These are phyloP conservation scores for Alaudala cheleensis DNA, from an alignment of 2,113 vertebrate species.

Conservation along the genomic window DNA sequence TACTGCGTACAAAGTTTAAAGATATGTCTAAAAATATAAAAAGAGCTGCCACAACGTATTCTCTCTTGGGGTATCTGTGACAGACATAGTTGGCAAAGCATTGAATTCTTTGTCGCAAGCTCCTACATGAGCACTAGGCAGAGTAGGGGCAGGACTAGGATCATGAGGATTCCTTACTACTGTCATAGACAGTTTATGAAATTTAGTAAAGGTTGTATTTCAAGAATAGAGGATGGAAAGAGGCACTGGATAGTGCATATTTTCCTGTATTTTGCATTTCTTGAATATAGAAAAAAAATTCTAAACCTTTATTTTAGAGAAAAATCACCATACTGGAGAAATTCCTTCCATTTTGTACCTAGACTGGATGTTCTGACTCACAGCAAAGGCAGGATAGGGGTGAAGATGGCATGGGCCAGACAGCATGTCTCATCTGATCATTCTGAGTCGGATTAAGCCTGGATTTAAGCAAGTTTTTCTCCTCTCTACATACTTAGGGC, in stretches of 20 bases:
- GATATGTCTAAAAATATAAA: background rate
- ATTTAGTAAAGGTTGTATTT: background rate
- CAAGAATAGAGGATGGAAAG: background rate
- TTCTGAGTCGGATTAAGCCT: background rate
- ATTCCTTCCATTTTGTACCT: background rate
- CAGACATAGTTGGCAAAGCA: background rate
- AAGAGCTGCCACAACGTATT: background rate
- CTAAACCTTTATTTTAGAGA: background rate
- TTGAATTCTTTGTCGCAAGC: background rate
- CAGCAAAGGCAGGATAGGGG: background rate
- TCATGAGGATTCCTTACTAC: background rate
- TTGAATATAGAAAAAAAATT: background rate
- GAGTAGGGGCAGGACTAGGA: background rate
- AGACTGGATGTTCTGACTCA: background rate
- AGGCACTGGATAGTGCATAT: background rate
- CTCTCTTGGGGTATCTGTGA: background rate
- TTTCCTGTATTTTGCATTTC: background rate
- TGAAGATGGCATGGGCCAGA: background rate
- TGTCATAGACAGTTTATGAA: background rate
- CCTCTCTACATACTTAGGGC: background rate
- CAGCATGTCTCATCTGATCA: background rate
- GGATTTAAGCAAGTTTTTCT: background rate
- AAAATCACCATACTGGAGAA: background rate
- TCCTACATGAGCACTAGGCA: fast-evolving
- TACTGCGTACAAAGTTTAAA: background rate